Percentiles rank a stretch among this genome's conserved stretches.
phyloP scores from a whole-genome alignment of 2,113 vertebrate species.

The Lophius piscatorius region DNA sequence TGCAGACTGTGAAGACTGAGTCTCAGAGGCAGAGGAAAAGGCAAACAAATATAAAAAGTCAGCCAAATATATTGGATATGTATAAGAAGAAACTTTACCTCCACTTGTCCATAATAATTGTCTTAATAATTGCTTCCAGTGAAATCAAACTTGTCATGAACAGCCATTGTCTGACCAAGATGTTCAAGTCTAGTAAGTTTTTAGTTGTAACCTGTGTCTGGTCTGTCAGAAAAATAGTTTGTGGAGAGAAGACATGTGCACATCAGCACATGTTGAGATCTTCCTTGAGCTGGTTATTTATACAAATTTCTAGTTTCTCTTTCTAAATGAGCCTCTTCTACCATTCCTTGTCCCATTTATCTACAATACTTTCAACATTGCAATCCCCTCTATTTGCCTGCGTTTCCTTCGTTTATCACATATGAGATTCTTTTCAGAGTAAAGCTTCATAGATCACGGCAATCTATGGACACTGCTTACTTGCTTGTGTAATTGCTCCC shows the following conservation, averaged over 20 bases:
- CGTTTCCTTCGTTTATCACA: slow-evolving; percentile 1
- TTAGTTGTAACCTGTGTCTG: slow-evolving; percentile 9
- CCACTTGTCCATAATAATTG: slow-evolving; percentile 1
- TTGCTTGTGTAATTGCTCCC: slow-evolving; percentile 3
- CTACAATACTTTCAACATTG: slow-evolving; percentile 3
- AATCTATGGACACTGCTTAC: slow-evolving; percentile 13
- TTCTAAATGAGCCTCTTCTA: slow-evolving; percentile 32
- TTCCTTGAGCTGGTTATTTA: too few relatives aligned
- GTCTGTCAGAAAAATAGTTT: slow-evolving; percentile 28
- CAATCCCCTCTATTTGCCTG: background rate
- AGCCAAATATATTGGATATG: slow-evolving; percentile 10
- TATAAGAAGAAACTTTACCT: background rate
- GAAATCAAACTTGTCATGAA: slow-evolving; percentile 16
- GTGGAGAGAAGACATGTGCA: too few relatives aligned
- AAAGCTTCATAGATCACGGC: slow-evolving; percentile 18
- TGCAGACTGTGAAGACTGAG: too few relatives aligned
- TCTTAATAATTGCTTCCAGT: slow-evolving; percentile 17
- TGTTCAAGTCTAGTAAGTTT: background rate
- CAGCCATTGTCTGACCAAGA: slow-evolving; percentile 14
- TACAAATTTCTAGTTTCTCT: background rate
- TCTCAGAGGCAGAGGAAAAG: slow-evolving; percentile 16
- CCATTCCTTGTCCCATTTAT: slow-evolving; percentile 17
- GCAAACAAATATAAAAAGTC: slow-evolving; percentile 4
- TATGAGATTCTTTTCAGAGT: slow-evolving; percentile 3
- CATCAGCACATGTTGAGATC: slow-evolving; percentile 2